phyloP scores from a whole-genome alignment of 2,797 vertebrate species.

The Natrix natrix region DNA sequence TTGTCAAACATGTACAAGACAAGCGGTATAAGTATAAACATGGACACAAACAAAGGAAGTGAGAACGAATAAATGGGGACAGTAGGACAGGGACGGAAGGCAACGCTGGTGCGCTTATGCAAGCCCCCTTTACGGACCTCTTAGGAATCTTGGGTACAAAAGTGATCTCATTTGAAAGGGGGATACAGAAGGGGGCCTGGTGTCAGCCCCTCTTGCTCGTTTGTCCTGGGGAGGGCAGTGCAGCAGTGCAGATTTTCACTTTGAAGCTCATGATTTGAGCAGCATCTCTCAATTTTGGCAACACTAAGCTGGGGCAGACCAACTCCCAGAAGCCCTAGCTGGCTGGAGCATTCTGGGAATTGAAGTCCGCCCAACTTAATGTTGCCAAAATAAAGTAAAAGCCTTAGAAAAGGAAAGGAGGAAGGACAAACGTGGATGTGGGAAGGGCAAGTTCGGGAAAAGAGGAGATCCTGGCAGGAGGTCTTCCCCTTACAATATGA shows the following conservation, averaged over 20 bases:
- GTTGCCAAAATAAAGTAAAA: background rate
- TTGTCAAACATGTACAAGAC: too few species aligned
- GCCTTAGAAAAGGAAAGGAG: background rate
- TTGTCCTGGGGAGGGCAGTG: too few species aligned
- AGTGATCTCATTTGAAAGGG: background rate
- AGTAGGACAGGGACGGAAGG: too few species aligned
- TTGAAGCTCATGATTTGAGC: background rate
- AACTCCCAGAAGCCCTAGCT: background rate
- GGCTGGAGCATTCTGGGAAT: background rate
- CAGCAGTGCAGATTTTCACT: background rate
- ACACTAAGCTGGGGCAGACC: background rate
- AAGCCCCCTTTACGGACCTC: too few species aligned
- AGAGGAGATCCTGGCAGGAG: background rate
- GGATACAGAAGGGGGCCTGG: rapidly evolving
- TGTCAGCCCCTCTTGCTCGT: rapidly evolving
- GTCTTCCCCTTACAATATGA: background rate
- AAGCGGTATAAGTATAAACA: too few species aligned
- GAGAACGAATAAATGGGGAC: too few species aligned
- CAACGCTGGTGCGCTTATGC: too few species aligned
- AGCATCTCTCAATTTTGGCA: background rate
- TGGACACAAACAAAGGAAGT: too few species aligned
- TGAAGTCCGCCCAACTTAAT: background rate
- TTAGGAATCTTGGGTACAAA: background rate
- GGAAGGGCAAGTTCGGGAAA: background rate
- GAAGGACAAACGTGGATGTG: background rate